Base-by-base conservation (phyloP, 2,888 invertebrate genomes). In the Pherbina coryleti region DNA sequence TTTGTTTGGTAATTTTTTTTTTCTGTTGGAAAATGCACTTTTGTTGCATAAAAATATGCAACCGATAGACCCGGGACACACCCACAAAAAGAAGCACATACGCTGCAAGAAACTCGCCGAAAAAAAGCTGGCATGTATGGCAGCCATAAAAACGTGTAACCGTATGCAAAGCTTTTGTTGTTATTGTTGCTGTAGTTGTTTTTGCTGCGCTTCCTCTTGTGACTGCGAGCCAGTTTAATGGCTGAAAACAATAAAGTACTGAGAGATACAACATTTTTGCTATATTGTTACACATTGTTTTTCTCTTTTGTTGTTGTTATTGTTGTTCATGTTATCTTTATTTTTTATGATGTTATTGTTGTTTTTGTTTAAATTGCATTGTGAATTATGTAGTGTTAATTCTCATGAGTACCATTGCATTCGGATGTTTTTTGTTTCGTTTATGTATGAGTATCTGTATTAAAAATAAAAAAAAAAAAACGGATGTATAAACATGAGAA, bases 311-410 rank as follows among this genome's bases (percentile, higher is more conserved):
- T 66, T 25, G 44, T n/a, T 51, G 19, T 67, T n/a, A n/a, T n/a
- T 9, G 44, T 37, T 69, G 31, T 73, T 7, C 11, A 19, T 57
- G n/a, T 62, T 11, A 67, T 73, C 37, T 62, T 22, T 55, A 37
- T 9, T 44, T 49, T 34, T 67, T 34, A 9, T 44, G 67, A 44
- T 67, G 66, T 37, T 66, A 51, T 57, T 71, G 62, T 76, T 60
- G 64, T 72, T 71, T 31, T 53, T 53, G 22, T 28, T 73, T 81
- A 84, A 86, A 85, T 84, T 86, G 86, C 84, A 83, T 85, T 82
- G 85, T 86, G 85, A 86, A 86, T 86, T 86, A 86, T 86, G 86
- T 84, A 86, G 86, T 86, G 86, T 86, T 86, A 86, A 86, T 86
- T 85, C 86, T 85, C 87, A 83, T 82, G 86, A 86, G 87, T 87